A percentile compares a stretch with the other conserved stretches of the same genome.
Evolutionary conservation across 2,113 vertebrate species (phyloP).

Genomic region (Scalopus aquaticus): DNA sequence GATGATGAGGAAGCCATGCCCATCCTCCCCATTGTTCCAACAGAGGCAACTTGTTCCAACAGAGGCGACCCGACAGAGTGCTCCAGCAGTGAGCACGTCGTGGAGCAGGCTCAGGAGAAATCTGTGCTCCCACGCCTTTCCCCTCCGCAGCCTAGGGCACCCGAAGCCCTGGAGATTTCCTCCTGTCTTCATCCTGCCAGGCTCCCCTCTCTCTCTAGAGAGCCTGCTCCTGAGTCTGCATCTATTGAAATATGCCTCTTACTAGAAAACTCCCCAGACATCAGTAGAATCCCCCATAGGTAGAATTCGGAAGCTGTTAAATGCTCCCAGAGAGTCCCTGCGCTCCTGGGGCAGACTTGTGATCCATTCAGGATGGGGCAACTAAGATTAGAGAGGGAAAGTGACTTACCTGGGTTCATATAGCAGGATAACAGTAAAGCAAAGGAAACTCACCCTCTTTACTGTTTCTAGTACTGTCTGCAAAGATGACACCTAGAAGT

Average conservation of each 20-base stretch:
- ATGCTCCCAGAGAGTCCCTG: not conserved
- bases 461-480: not conserved
- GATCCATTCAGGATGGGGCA: not conserved
- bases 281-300: not conserved
- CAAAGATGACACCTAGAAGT: not conserved
- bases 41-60: too few species aligned
- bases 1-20: not conserved
- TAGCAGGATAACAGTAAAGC: not conserved
- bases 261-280: slow-evolving; percentile 38
- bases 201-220: slow-evolving; percentile 43
- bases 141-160: not conserved
- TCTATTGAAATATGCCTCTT: slow-evolving; percentile 2
- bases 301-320: not conserved
- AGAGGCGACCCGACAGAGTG: accelerated
- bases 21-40: not conserved
- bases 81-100: not conserved
- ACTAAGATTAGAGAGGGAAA: not conserved
- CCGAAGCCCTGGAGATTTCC: not conserved
- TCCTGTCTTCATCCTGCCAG: not conserved
- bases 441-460: not conserved
- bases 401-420: not conserved
- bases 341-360: not conserved
- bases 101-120: not conserved
- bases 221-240: not conserved
- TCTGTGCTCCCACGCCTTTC: accelerated